Evolutionary conservation across 1,140 invertebrate species (phyloP).

Genomic region (Pinna nobilis): DNA sequence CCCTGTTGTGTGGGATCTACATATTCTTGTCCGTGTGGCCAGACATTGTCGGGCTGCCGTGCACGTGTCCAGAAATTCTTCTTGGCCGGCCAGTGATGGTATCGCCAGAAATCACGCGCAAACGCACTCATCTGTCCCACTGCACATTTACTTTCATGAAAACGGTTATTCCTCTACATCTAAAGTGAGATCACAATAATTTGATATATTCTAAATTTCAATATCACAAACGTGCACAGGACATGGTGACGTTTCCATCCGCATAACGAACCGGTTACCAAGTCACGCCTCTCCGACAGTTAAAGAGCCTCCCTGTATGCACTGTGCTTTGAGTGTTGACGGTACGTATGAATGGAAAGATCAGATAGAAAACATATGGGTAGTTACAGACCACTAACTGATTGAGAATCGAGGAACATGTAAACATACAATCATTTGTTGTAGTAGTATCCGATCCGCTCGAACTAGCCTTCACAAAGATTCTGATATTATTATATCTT

Average conservation of each 20-base stretch:
- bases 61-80: constrained; percentile 20
- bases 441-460: too few relatives aligned
- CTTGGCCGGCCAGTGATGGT: constrained; percentile 37
- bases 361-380: constrained; percentile 13
- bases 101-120: constrained; percentile 37
- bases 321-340: background rate
- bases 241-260: too few relatives aligned
- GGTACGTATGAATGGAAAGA: background rate
- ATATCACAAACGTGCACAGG: background rate
- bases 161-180: background rate
- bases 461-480: too few relatives aligned
- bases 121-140: constrained; percentile 14
- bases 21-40: background rate
- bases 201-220: background rate
- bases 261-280: too few relatives aligned
- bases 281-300: too few relatives aligned
- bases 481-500: too few relatives aligned
- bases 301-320: background rate
- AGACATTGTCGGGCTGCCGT: background rate
- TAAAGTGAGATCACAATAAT: background rate
- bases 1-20: constrained; percentile 18
- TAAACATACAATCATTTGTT: too few relatives aligned
- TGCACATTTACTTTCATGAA: background rate
- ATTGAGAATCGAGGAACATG: constrained; percentile 18
- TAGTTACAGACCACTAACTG: constrained; percentile 8